These are phyloP conservation scores for Indri indri DNA, from an alignment of 2,113 vertebrate genomes.

Conservation along the genomic window DNA sequence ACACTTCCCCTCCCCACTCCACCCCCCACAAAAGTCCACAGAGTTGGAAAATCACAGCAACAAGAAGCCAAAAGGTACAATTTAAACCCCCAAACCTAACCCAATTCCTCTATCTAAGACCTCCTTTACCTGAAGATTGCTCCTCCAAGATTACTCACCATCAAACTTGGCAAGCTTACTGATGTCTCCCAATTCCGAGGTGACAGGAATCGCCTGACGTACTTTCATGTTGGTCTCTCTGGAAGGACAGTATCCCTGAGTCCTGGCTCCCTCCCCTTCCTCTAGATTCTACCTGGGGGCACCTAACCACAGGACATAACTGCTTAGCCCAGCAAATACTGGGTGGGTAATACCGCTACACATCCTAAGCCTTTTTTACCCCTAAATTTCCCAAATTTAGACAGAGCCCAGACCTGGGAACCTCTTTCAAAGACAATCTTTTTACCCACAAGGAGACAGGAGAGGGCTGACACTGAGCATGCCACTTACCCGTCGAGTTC, in stretches of 20 bases:
- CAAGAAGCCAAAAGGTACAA: background rate
- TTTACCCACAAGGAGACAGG: background rate
- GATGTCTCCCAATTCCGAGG: conserved; percentile 89
- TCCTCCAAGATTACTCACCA: conserved; percentile 83
- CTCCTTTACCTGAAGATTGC: background rate
- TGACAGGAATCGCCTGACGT: conserved; percentile 92
- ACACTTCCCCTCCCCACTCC: too few species aligned
- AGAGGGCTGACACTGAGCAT: accelerated
- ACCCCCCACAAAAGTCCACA: background rate
- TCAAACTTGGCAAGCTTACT: conserved; percentile 91
- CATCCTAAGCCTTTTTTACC: background rate
- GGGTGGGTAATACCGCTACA: background rate
- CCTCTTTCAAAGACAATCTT: background rate
- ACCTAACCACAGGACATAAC: background rate
- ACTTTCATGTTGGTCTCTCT: conserved; percentile 98
- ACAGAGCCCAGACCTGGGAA: background rate
- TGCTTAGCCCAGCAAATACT: background rate
- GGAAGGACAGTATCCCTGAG: conserved; percentile 56
- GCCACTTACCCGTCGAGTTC: conserved; percentile 94
- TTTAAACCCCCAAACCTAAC: background rate
- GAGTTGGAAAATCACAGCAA: background rate
- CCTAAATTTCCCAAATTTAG: background rate
- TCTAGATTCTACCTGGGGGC: background rate
- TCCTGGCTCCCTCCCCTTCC: background rate
- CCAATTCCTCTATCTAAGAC: background rate